Evolutionary conservation across 2,113 vertebrate species (phyloP).

Genomic region (Limanda limanda): DNA sequence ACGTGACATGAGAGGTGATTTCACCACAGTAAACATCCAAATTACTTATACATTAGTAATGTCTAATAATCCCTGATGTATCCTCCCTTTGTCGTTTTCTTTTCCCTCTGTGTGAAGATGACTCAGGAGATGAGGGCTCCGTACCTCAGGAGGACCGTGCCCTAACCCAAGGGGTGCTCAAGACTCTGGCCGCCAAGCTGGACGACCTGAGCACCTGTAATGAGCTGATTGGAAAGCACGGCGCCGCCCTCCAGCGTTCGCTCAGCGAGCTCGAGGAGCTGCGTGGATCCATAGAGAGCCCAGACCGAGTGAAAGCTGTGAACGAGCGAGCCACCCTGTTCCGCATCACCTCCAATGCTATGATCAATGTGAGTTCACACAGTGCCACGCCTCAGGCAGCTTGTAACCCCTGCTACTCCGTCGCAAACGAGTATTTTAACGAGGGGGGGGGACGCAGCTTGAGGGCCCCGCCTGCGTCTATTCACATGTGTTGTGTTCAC

Average conservation of each 20-base stretch:
- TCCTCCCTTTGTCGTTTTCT: too few relatives aligned
- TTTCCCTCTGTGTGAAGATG: slow-evolving; percentile 82
- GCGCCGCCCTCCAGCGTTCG: slow-evolving; percentile 93
- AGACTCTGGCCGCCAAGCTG: slow-evolving; percentile 89
- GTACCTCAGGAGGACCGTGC: slow-evolving; percentile 88
- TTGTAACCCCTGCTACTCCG: too few relatives aligned
- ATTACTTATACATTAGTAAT: not conserved
- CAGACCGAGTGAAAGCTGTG: slow-evolving; percentile 90
- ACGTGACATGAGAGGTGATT: not conserved
- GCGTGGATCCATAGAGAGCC: slow-evolving; percentile 82
- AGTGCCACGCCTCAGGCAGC: not conserved
- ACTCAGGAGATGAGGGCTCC: slow-evolving; percentile 93
- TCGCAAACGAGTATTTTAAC: not conserved
- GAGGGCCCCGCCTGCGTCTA: not conserved
- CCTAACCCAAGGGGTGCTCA: slow-evolving; percentile 87
- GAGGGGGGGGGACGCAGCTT: not conserved
- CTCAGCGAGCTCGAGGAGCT: slow-evolving; percentile 93
- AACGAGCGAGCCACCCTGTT: slow-evolving; percentile 95
- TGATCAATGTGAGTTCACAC: slow-evolving; percentile 87
- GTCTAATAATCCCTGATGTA: not conserved
- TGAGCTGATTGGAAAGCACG: slow-evolving; percentile 96
- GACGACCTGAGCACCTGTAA: slow-evolving; percentile 95
- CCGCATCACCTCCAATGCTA: slow-evolving; percentile 98
- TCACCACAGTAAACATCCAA: not conserved
- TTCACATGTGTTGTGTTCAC: slow-evolving; percentile 40